Conservation (phyloP, 2,888 invertebrate species). For the Aporophyla lueneburgensis region DNA sequence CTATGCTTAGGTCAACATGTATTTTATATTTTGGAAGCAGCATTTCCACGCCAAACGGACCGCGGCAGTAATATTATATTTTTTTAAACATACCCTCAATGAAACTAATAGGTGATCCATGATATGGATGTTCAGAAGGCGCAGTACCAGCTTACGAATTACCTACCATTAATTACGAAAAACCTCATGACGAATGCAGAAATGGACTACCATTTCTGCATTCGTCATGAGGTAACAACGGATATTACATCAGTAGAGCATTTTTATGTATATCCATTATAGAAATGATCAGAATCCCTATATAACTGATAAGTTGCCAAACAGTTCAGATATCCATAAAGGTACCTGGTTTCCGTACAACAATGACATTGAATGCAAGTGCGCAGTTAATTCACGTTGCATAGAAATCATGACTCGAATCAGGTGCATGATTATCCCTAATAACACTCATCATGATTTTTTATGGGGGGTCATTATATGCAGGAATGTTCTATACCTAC, state of each 20-base stretch:
- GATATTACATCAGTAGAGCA: background rate
- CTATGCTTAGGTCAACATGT: no score
- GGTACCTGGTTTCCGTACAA: conserved; percentile 38
- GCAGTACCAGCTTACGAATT: background rate
- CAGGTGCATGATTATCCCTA: conserved; percentile 47
- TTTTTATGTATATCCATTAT: background rate
- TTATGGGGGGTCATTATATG: conserved; percentile 23
- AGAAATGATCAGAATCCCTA: conserved; percentile 12
- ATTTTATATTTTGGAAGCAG: no score
- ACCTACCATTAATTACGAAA: no score
- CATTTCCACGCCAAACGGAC: no score
- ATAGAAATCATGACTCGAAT: conserved; percentile 47
- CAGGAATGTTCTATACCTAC: conserved; percentile 19
- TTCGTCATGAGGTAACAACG: background rate
- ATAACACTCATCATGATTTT: conserved; percentile 45
- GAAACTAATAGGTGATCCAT: no score
- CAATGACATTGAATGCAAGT: conserved; percentile 41
- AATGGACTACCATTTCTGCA: no score
- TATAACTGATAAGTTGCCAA: conserved; percentile 16
- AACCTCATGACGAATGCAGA: no score
- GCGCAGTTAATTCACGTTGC: conserved; percentile 41
- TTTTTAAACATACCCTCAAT: no score
- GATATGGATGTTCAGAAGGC: background rate
- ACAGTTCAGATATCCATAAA: conserved; percentile 36
- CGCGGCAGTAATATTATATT: no score